A percentile compares a stretch with the other conserved stretches of the same genome.
phyloP scores from a whole-genome alignment of 1,140 invertebrate species.

The Penaeus chinensis region DNA sequence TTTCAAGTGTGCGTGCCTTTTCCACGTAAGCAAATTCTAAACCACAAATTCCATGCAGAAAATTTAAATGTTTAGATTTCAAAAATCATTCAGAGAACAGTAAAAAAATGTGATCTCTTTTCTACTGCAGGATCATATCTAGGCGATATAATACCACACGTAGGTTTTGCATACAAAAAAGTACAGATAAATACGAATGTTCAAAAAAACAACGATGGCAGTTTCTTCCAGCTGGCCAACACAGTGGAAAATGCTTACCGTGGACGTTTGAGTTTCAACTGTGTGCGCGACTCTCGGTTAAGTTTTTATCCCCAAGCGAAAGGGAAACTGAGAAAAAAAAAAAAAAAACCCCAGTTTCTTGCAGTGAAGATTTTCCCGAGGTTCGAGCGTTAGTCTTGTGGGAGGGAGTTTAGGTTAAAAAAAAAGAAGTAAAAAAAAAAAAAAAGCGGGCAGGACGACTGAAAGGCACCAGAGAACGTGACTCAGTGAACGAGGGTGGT shows the following conservation, averaged over 20 bases:
- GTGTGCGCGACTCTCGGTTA: conserved; percentile 28
- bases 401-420: too few relatives aligned
- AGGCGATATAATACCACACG: conserved; percentile 45
- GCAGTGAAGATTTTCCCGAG: conserved; percentile 43
- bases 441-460: not conserved
- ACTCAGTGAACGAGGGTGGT: not conserved
- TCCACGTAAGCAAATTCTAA: conserved; percentile 25
- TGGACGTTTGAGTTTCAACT: conserved; percentile 37
- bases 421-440: too few relatives aligned
- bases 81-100: conserved; percentile 53
- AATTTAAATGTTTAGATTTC: conserved; percentile 42
- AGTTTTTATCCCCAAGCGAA: conserved; percentile 31
- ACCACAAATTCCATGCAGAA: conserved; percentile 51
- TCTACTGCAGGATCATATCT: conserved; percentile 35
- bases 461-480: not conserved
- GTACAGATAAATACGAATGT: not conserved
- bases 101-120: conserved; percentile 40
- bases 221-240: conserved; percentile 40
- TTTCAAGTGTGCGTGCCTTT: conserved; percentile 11
- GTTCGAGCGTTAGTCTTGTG: not conserved
- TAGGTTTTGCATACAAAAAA: conserved; percentile 22
- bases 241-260: conserved; percentile 52
- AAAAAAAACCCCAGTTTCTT: conserved; percentile 55
- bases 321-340: conserved; percentile 28
- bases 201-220: conserved; percentile 44